A percentile compares a stretch with the other conserved stretches of the same genome.
Evolutionary conservation across 2,888 invertebrate species (phyloP).

Genomic region (Polydrusus tereticollis): DNA sequence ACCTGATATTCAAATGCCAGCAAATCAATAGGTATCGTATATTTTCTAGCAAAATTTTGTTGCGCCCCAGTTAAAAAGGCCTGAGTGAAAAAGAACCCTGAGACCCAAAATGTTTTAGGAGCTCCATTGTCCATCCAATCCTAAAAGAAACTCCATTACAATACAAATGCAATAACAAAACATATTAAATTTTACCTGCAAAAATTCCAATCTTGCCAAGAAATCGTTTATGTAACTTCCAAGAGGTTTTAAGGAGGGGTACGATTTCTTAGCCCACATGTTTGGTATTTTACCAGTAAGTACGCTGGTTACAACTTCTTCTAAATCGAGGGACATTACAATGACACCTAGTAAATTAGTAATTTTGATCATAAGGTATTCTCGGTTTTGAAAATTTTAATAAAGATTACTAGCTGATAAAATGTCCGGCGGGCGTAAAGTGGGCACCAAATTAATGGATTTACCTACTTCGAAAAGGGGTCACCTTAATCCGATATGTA

Average conservation of each 20-base stretch:
- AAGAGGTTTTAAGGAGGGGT: constrained; percentile 92
- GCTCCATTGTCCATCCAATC: constrained; percentile 88
- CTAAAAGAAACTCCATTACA: constrained; percentile 68
- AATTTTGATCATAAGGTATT: no score
- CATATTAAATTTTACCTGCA: constrained; percentile 74
- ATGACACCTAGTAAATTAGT: constrained; percentile 88
- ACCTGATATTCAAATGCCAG: constrained; percentile 86
- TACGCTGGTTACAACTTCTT: constrained; percentile 87
- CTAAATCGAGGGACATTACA: constrained; percentile 87
- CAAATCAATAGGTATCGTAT: constrained; percentile 92
- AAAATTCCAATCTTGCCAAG: constrained; percentile 83
- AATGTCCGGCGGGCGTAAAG: no score
- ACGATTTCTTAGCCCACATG: constrained; percentile 88
- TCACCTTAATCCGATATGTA: no score
- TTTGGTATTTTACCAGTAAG: constrained; percentile 86
- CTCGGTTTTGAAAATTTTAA: no score
- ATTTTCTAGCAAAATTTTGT: constrained; percentile 93
- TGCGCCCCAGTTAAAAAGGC: constrained; percentile 94
- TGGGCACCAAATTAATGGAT: no score
- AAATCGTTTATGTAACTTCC: constrained; percentile 90
- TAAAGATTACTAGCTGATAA: no score
- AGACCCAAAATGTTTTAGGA: constrained; percentile 89
- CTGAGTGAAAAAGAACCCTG: constrained; percentile 96
- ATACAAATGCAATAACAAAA: not conserved
- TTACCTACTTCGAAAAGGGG: no score